A percentile compares a stretch with the other conserved stretches of the same genome.
Conservation (phyloP, 2,888 invertebrate genomes). For the Eilema depressum region DNA sequence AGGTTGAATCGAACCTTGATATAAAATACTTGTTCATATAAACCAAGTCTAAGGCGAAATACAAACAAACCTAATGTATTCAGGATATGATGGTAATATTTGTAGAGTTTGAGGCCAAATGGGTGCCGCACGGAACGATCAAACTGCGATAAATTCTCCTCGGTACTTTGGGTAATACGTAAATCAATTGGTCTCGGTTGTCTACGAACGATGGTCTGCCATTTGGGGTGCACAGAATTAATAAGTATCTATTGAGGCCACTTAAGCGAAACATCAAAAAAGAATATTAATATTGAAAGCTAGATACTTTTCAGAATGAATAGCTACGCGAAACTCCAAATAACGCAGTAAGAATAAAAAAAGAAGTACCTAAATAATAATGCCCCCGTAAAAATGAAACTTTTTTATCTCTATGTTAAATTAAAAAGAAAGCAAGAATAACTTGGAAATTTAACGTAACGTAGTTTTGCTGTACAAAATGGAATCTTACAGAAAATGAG, state of each 20-base stretch:
- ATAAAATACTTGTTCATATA: constrained; percentile 15
- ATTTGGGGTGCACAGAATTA: constrained; percentile 13
- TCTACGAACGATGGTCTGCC: constrained; percentile 16
- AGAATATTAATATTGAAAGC: not conserved
- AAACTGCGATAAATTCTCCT: constrained; percentile 23
- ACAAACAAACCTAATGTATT: constrained; percentile 22
- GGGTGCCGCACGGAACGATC: constrained; percentile 13
- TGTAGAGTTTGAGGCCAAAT: constrained; percentile 19
- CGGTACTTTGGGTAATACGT: constrained; percentile 17
- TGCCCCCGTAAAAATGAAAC: not conserved
- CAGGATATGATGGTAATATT: constrained; percentile 24
- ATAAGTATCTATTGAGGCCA: constrained; percentile 11
- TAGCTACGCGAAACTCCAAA: not conserved
- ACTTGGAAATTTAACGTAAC: not conserved
- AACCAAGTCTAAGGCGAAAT: constrained; percentile 1
- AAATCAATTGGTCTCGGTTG: constrained; percentile 19
- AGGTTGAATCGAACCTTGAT: not conserved
- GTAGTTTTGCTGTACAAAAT: not conserved
- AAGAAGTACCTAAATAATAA: not conserved
- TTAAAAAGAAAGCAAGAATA: not conserved
- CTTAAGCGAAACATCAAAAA: not conserved
- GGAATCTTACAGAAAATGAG: not conserved
- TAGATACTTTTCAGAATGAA: not conserved
- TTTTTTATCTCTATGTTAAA: not conserved
- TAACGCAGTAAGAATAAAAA: not conserved